These are phyloP conservation scores for Labeo rohita DNA, from an alignment of 2,113 vertebrate species.

Conservation along the genomic window DNA sequence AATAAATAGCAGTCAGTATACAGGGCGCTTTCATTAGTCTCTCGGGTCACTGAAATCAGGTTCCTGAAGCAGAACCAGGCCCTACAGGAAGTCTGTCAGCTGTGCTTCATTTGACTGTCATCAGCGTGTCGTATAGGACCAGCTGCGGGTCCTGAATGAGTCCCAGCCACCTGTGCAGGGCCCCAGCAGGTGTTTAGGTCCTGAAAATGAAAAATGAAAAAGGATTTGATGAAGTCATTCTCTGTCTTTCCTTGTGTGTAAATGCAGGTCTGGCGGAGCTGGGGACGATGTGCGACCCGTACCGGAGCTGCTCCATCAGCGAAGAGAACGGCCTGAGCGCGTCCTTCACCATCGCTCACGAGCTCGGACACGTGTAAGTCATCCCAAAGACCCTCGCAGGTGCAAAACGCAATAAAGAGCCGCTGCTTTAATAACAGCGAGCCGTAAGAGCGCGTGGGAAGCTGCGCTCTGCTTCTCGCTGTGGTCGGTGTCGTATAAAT, in stretches of 20 bases:
- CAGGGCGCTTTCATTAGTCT: neutral
- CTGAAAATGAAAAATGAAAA: neutral
- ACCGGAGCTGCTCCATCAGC: conserved; percentile 94
- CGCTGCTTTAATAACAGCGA: neutral
- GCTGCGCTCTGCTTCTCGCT: neutral
- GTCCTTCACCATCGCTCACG: conserved; percentile 96
- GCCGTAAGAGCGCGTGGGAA: too few species aligned
- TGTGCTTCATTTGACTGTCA: neutral
- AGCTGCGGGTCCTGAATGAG: neutral
- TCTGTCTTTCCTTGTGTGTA: neutral
- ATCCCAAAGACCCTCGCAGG: conserved; percentile 64
- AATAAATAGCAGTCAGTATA: neutral
- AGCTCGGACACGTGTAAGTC: conserved; percentile 97
- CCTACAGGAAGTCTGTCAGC: neutral
- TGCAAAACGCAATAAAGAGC: conserved; percentile 74
- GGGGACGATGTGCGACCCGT: conserved; percentile 93
- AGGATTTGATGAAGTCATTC: neutral
- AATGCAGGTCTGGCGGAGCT: conserved; percentile 89
- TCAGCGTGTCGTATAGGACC: neutral
- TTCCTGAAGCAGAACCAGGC: neutral
- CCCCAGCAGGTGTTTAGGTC: neutral
- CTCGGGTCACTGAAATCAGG: neutral
- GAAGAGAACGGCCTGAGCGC: conserved; percentile 97
- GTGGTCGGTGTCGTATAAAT: conserved; percentile 31
- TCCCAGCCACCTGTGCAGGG: neutral